These are phyloP conservation scores for Epizoanthus ramosus DNA, from an alignment of 92 coral and sea anemone genomes.

Conservation along the genomic window DNA sequence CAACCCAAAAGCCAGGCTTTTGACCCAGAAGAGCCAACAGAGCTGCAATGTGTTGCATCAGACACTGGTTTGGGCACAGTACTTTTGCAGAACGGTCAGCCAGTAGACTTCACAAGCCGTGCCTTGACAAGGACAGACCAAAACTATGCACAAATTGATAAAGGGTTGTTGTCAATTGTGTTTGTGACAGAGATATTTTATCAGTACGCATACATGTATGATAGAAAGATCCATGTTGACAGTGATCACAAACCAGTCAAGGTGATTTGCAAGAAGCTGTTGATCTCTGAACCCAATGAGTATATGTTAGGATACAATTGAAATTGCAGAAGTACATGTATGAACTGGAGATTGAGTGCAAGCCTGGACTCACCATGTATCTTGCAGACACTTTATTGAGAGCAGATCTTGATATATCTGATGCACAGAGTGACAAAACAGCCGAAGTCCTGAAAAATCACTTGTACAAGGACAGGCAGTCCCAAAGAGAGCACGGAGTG, in stretches of 20 bases:
- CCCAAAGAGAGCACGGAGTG: background rate
- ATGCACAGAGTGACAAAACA: background rate
- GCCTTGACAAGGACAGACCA: conserved; percentile 39
- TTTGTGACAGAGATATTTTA: too few relatives aligned
- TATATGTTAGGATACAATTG: too few relatives aligned
- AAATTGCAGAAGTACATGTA: too few relatives aligned
- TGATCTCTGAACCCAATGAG: conserved; percentile 40
- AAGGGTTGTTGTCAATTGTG: conserved; percentile 44
- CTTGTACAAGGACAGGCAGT: too few relatives aligned
- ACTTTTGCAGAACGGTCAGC: conserved; percentile 49
- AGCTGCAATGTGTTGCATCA: conserved; percentile 42
- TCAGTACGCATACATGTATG: too few relatives aligned
- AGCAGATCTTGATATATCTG: conserved; percentile 10
- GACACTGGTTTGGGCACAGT: conserved; percentile 37
- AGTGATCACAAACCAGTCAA: too few relatives aligned
- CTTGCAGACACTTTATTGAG: conserved; percentile 52
- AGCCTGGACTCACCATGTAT: conserved; percentile 46
- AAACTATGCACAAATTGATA: conserved; percentile 49
- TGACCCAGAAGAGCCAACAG: conserved; percentile 40
- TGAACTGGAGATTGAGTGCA: conserved; percentile 9
- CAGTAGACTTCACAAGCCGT: conserved; percentile 48
- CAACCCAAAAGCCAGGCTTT: conserved; percentile 36
- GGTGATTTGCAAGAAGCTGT: too few relatives aligned
- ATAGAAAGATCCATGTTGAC: too few relatives aligned
- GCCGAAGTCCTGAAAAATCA: too few relatives aligned